Evolutionary conservation across 2,113 vertebrate species (phyloP).

Genomic region (Hemibagrus wyckioides): DNA sequence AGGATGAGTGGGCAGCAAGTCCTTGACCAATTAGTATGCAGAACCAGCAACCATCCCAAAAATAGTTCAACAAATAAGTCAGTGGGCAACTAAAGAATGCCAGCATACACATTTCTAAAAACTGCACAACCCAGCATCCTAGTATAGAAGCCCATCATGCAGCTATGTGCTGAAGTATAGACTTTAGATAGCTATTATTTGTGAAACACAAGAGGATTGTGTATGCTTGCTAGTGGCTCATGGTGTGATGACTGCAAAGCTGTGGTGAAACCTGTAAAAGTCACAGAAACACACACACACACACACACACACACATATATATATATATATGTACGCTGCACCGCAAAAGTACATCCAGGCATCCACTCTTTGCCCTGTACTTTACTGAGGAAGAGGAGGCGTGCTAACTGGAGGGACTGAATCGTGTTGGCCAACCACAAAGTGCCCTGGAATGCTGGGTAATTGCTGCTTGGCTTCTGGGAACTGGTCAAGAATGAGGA

Average conservation of each 20-base stretch:
- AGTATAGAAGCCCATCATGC: conserved; percentile 23
- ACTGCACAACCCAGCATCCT: conserved; percentile 7
- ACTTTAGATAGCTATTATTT: conserved; percentile 28
- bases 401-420: conserved; percentile 65
- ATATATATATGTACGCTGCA: conserved; percentile 7
- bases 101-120: conserved; percentile 36
- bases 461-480: conserved; percentile 65
- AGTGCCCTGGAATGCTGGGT: conserved; percentile 67
- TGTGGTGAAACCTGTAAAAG: conserved; percentile 47
- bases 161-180: conserved; percentile 32
- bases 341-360: conserved; percentile 29
- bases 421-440: conserved; percentile 70
- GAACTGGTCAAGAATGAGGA: conserved; percentile 46
- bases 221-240: conserved; percentile 40
- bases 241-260: conserved; percentile 40
- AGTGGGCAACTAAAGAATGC: conserved; percentile 12
- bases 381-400: conserved; percentile 43
- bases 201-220: conserved; percentile 39
- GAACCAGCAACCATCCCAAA: neutral
- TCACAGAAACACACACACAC: conserved; percentile 20
- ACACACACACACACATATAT: conserved; percentile 9
- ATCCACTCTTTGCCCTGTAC: conserved; percentile 32
- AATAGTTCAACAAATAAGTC: conserved; percentile 15
- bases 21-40: conserved; percentile 21
- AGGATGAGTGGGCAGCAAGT: conserved; percentile 22